These are phyloP conservation scores for Lepidurus apus DNA, from an alignment of 1,140 invertebrate species.

Conservation along the genomic window DNA sequence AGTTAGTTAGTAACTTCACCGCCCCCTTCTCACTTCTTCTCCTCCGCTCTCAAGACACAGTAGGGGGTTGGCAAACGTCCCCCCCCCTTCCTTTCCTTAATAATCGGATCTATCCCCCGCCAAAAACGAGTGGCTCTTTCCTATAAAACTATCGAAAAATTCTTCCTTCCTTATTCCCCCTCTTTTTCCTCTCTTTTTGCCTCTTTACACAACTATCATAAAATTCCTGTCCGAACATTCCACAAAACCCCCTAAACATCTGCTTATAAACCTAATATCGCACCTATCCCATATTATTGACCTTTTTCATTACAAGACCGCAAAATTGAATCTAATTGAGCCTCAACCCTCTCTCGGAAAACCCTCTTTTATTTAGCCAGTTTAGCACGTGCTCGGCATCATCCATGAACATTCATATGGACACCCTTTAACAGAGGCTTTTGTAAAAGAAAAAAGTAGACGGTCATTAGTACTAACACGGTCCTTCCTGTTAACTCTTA, in stretches of 20 bases:
- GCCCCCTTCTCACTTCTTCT: not conserved
- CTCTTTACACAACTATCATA: not conserved
- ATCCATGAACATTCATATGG: no score
- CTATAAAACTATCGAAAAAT: not conserved
- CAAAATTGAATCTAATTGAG: no score
- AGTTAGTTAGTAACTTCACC: not conserved
- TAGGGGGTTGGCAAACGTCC: slow-evolving; percentile 7
- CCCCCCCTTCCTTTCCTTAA: slow-evolving; percentile 2
- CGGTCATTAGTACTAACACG: no score
- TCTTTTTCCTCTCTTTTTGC: not conserved
- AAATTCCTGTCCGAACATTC: not conserved
- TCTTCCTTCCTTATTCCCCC: not conserved
- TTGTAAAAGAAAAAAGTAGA: no score
- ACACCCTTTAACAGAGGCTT: no score
- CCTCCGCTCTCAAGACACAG: not conserved
- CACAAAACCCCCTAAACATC: not conserved
- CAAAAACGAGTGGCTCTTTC: no score
- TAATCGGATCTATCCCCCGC: slow-evolving; percentile 3
- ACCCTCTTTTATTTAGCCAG: no score
- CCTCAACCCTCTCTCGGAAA: no score
- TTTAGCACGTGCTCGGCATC: no score
- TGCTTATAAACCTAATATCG: not conserved
- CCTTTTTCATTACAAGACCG: no score
- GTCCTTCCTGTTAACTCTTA: no score
- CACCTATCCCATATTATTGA: no score